A percentile compares a stretch with the other conserved stretches of the same genome.
Evolutionary conservation across 2,888 invertebrate genomes (phyloP).

Genomic region (Hartigia nigra): DNA sequence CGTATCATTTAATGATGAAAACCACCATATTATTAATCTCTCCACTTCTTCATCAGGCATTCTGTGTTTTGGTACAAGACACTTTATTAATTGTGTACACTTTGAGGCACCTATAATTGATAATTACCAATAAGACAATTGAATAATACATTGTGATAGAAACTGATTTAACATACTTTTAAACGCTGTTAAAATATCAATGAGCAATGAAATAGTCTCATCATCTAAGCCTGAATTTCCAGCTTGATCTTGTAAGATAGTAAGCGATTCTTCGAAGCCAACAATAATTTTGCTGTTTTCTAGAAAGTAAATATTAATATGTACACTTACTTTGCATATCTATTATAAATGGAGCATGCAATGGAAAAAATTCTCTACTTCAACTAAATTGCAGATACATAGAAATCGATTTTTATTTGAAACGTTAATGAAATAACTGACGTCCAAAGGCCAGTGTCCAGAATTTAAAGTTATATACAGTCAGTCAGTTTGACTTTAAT

Average conservation of each 20-base stretch:
- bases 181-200: conserved; percentile 34
- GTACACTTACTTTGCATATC: neutral
- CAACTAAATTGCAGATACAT: neutral
- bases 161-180: neutral
- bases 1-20: conserved; percentile 34
- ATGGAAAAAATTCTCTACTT: neutral
- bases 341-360: neutral
- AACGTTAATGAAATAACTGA: neutral
- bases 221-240: conserved; percentile 42
- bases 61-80: conserved; percentile 49
- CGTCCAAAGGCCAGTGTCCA: neutral
- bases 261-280: conserved; percentile 28
- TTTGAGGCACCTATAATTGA: conserved; percentile 37
- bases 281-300: conserved; percentile 33
- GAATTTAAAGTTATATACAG: neutral
- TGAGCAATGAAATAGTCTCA: conserved; percentile 35
- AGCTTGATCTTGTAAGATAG: conserved; percentile 39
- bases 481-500: neutral
- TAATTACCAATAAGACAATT: conserved; percentile 1
- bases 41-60: conserved; percentile 38
- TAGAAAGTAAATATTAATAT: conserved; percentile 13
- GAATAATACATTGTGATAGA: conserved; percentile 1
- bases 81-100: conserved; percentile 48
- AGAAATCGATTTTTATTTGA: neutral
- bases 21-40: conserved; percentile 44